Evolutionary conservation across 1,140 invertebrate genomes (phyloP), one percentile per base, ranked within the genome.

Genomic region (Leptinotarsa defecta): DNA sequence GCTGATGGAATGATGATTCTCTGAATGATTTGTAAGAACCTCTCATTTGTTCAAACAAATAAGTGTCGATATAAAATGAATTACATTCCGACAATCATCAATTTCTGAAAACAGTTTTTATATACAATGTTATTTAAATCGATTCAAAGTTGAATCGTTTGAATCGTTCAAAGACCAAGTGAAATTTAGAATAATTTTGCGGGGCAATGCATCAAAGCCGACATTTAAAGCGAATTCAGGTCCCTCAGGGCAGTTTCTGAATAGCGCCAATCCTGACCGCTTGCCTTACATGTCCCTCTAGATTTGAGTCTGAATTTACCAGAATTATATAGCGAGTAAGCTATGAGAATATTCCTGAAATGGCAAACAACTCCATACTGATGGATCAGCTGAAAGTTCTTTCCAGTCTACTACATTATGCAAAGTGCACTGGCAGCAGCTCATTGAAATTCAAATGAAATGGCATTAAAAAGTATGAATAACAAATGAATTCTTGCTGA

Each of bases 401-500:
- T 57, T 57, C 17, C 52, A 57, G 52, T 15, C n/a, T 57, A 57
- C 52, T 57, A 57, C 52, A 57, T 57, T 57, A 57, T 57, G 52
- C 52, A 57, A 57, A 57, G 15, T 57, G 52, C 52, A 57, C 52
- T 8, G n/a, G 52, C 52, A 57, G 52, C 52, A 57, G 52, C 52
- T 57, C 52, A 57, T 57, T 57, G 52, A 57, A 57, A 57, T 57
- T 57, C 52, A 57, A 57, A 57, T 57, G 52, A 19, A 57, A 57
- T 57, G 52, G n/a, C 52, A 57, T 57, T 57, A 15, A 57, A 57
- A 57, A 57, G n/a, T 57, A 57, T 57, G 52, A 57, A 57, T 57
- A 57, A 57, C n/a, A 19, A 57, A 57, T 57, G 52, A 19, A 57
- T 17, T 4, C 15, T 57, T 57, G 52, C n/a, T 57, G 52, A 17